Evolutionary conservation across 2,888 invertebrate species (phyloP), one percentile per base, ranked within the genome.

Genomic region (Mamestra brassicae): DNA sequence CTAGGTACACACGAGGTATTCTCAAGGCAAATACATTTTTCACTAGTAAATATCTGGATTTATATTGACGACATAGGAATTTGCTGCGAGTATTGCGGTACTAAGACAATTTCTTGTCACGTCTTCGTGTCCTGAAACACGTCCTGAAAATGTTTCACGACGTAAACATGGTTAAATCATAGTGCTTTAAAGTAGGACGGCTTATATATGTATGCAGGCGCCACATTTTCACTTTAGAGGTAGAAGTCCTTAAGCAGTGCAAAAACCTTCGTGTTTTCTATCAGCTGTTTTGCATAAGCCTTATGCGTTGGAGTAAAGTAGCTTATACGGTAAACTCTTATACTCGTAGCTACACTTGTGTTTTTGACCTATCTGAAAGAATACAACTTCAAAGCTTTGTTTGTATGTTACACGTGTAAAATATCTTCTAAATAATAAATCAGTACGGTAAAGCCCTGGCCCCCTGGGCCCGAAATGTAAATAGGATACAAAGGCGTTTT

Each of bases 341-440:
- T 52, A 17, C 13, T 4, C 11, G n/a, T n/a, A 26, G 26, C 26
- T 26, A 52, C 52, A 36, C 34, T 8, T 15, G 8, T n/a, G 2
- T n/a, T 3, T 54, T 36, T 2, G 58, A 8, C n/a, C 4, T 62
- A 26, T 42, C 10, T 11, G 34, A 79, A 61, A 36, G 15, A 57
- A 74, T 58, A 11, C n/a, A 55, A 54, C n/a, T 57, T 47, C 57
- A 38, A 60, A 38, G 34, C 17, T 60, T 55, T 68, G 34, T 67
- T 79, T 52, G n/a, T 13, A 15, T 11, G 17, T 17, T 34, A 45
- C 45, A 13, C 47, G 47, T 60, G 62, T 11, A 45, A 57, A 50
- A 61, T 79, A 54, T 62, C 15, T 45, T 8, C 1, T 78, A 42
- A 64, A 79, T 72, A 64, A 76, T 64, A 50, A 50, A 80, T 26